Base-by-base conservation (phyloP, 1,140 invertebrate species). In the Cydia pomonella region DNA sequence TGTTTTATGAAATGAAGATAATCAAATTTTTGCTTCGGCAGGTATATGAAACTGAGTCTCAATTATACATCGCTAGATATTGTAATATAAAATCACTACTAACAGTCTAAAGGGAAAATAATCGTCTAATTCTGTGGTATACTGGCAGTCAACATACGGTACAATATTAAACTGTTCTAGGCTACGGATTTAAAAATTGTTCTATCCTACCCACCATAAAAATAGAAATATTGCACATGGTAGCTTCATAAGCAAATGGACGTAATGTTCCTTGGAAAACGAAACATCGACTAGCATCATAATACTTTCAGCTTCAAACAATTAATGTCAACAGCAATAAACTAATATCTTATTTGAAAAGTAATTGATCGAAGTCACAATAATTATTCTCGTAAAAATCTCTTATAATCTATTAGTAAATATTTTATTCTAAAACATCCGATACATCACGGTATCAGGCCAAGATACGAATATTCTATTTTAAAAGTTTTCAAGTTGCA, bases 201-300 rank as follows among this genome's bases (percentile, higher is more conserved):
- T 16, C 44, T 47, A 47, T 16, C 44, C 12, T 13, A 47, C 9
- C 44, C 44, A 47, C 16, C 44, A 47, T 16, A 71, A 47, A 44
- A 53, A 41, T 53, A 44, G 38, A 66, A 84, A 84, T 87, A 84
- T 86, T 86, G 84, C 83, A 86, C 83, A 81, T 75, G 73, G 73
- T 78, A 75, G 81, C 81, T 84, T 88, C 80, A 79, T 85, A 88
- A 87, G 84, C 82, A 47, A 77, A 76, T 87, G 83, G 87, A 87
- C 87, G 74, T 72, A 74, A 33, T 74, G 76, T 59, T 75, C 73
- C 72, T 18, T 74, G 50, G 74, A 29, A 76, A 38, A 72, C 63
- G 41, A 75, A 85, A 84, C 78, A 81, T 76, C 83, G 88, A 91
- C 89, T 91, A 91, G 89, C 82, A 91, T 91, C 89, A 87, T 89